These are phyloP conservation scores for Lacerta bilineata DNA, from an alignment of 2,797 vertebrate species.

Conservation along the genomic window DNA sequence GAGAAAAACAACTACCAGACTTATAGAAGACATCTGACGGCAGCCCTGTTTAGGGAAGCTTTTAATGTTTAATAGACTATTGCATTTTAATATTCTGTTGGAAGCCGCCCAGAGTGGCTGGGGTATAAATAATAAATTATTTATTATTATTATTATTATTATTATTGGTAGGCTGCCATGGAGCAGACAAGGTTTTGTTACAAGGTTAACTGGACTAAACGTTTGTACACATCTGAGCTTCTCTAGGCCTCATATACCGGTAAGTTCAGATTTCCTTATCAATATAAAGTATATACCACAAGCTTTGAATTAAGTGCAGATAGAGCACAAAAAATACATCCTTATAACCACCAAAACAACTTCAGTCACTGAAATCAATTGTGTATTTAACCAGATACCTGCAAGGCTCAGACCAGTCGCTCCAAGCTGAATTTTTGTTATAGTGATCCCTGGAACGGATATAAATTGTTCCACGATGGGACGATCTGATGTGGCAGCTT, in stretches of 20 bases:
- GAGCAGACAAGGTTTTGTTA: background rate
- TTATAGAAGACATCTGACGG: too few relatives aligned
- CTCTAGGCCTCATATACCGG: background rate
- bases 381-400: slow-evolving; percentile 9
- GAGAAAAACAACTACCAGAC: too few relatives aligned
- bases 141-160: too few relatives aligned
- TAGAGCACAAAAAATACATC: background rate
- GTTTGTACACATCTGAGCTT: background rate
- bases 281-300: background rate
- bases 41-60: too few relatives aligned
- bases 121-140: too few relatives aligned
- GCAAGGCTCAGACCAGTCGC: slow-evolving; percentile 29
- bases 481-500: background rate
- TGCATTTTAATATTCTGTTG: too few relatives aligned
- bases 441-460: slow-evolving; percentile 29
- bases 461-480: rapidly evolving
- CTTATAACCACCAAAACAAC: background rate
- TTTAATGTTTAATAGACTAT: too few relatives aligned
- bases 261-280: background rate
- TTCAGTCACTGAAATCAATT: background rate
- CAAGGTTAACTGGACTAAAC: background rate
- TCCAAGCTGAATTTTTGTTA: slow-evolving; percentile 19
- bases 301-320: background rate
- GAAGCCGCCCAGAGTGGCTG: too few relatives aligned
- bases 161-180: background rate